Evolutionary conservation across 2,888 invertebrate genomes (phyloP), one percentile per base, ranked within the genome.

Genomic region (Ligdia adustata): DNA sequence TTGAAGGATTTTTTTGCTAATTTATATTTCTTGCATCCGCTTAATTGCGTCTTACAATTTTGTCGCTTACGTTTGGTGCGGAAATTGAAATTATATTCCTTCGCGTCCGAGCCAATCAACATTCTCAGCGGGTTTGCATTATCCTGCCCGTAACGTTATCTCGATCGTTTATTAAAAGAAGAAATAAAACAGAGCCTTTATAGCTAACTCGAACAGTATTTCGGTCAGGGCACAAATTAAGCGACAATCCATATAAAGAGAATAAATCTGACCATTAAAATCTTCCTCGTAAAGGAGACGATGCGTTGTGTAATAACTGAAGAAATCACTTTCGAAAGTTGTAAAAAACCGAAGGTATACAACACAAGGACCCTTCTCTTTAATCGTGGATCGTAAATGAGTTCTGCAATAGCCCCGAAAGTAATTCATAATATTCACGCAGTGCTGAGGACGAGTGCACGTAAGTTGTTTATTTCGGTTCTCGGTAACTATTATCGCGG

Each of bases 261-360:
- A 52, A 60, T 68, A 68, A 69, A 65, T 69, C 62, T 63, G 56
- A 54, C 66, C 72, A 75, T 79, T 75, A 79, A 76, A 64, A 61
- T 60, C 69, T 61, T 69, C 67, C 59, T 72, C 72, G 66, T 74
- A 77, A 77, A 79, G 66, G 61, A 69, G 61, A 52, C 55, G 55
- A 64, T 62, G 35, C 48, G 62, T 82, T 82, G 57, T 69, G 71
- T 76, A 82, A 82, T 64, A 63, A 47, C 40, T 44, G 48, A 58
- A 62, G 65, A 78, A 75, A 79, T 81, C 75, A 85, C 85, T 86
- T 88, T 89, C 87, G 75, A 83, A 86, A 77, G 75, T 73, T 64
- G 74, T 82, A 78, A 84, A 82, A 82, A 72, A 67, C 67, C 46
- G 54, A 53, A 69, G 57, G 64, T 70, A 63, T 55, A 37, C 34